Evolutionary conservation across 2,797 vertebrate species (phyloP).

Genomic region (Erethizon dorsatum): DNA sequence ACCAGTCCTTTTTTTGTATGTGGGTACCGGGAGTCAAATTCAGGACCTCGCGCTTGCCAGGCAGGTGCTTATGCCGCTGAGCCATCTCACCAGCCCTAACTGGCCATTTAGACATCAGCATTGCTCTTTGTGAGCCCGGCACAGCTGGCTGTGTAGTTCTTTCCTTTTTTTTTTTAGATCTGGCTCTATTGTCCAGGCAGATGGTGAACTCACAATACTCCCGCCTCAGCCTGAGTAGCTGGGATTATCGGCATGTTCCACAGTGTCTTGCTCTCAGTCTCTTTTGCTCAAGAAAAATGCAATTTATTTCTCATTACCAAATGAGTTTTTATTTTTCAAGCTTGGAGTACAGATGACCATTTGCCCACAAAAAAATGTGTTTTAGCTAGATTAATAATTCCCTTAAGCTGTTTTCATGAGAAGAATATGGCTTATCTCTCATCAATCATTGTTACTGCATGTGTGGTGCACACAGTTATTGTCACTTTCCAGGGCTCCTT

Average conservation of each 20-base stretch:
- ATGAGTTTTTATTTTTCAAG: slow-evolving; percentile 18
- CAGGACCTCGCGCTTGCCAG: too few species aligned
- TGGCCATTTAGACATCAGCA: background rate
- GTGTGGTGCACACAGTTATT: background rate
- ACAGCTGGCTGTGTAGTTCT: slow-evolving; percentile 1
- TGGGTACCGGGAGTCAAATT: too few species aligned
- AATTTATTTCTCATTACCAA: background rate
- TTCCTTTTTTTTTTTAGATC: background rate
- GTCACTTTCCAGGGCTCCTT: background rate
- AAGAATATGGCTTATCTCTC: background rate
- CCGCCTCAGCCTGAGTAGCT: background rate
- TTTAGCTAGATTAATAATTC: background rate
- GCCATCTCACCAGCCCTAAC: background rate
- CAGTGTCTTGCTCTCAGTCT: background rate
- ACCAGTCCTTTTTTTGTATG: too few species aligned
- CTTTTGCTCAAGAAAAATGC: slow-evolving; percentile 22
- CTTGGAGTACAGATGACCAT: background rate
- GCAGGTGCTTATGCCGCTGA: too few species aligned
- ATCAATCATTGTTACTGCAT: rapidly evolving
- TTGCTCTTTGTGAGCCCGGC: background rate
- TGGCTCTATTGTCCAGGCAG: background rate
- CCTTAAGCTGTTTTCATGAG: background rate
- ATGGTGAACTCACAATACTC: background rate
- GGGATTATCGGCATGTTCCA: background rate
- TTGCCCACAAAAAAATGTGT: background rate